Conservation (phyloP, 2,113 vertebrate species). For the Notechis scutatus region DNA sequence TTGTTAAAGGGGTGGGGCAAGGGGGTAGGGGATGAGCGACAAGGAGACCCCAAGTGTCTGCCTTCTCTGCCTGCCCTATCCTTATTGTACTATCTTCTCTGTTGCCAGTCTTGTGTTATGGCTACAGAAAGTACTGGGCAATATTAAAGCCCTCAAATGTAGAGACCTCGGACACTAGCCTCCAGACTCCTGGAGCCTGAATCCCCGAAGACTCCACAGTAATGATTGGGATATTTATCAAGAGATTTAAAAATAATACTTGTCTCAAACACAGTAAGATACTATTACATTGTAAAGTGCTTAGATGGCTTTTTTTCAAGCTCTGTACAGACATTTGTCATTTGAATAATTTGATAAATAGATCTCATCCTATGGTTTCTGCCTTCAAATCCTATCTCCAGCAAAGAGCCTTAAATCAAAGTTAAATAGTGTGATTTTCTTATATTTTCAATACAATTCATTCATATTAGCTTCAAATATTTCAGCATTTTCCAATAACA, state of each 20-base stretch:
- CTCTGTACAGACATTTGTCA: background rate
- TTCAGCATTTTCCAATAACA: background rate
- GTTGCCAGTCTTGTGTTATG: background rate
- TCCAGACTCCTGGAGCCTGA: background rate
- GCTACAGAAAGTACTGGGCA: background rate
- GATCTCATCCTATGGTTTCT: background rate
- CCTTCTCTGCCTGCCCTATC: background rate
- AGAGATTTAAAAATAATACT: background rate
- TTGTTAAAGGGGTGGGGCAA: background rate
- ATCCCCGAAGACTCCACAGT: background rate
- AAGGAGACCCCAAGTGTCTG: background rate
- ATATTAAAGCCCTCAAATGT: background rate
- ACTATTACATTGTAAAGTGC: background rate
- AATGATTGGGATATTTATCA: background rate
- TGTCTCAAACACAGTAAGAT: background rate
- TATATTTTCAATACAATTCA: background rate
- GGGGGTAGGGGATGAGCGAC: background rate
- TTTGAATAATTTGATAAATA: background rate
- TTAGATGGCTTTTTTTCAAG: background rate
- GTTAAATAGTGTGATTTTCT: background rate
- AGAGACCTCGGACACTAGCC: background rate
- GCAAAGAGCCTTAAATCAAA: background rate
- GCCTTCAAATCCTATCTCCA: background rate
- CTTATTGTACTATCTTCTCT: background rate
- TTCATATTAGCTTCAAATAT: background rate